Percentiles rank a stretch among this genome's conserved stretches.
Conservation (phyloP, 2,888 invertebrate species). For the Ichneumon xanthorius region DNA sequence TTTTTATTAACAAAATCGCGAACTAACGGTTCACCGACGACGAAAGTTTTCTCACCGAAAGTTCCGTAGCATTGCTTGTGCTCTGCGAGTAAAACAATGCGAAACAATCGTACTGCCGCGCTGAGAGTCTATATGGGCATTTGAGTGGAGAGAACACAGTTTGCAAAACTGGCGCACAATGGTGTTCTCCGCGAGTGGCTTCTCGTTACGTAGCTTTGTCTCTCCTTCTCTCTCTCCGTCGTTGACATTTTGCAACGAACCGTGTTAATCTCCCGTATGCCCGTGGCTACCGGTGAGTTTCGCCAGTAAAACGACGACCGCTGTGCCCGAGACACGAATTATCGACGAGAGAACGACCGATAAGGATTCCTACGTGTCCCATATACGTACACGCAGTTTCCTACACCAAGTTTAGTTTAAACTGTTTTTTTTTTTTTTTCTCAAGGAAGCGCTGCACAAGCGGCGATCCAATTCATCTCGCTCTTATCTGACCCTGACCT, state of each 20-base stretch:
- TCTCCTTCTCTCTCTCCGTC: neutral
- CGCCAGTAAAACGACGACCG: constrained; percentile 4
- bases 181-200: constrained; percentile 20
- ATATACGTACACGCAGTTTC: neutral
- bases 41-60: constrained; percentile 40
- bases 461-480: constrained; percentile 47
- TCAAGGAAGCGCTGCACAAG: constrained; percentile 33
- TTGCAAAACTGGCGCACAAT: constrained; percentile 20
- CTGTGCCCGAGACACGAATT: neutral
- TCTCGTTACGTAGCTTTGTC: constrained; percentile 17
- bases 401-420: constrained; percentile 3
- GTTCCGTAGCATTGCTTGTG: constrained; percentile 6
- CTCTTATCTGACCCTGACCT: constrained; percentile 60
- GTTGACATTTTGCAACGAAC: constrained; percentile 16
- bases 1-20: neutral
- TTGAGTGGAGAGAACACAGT: constrained; percentile 25
- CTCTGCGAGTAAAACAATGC: constrained; percentile 31
- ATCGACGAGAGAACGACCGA: constrained; percentile 13
- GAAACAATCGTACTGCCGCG: constrained; percentile 26
- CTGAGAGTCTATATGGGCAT: constrained; percentile 20
- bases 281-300: constrained; percentile 17
- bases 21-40: neutral
- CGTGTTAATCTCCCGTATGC: constrained; percentile 22
- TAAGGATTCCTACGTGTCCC: neutral
- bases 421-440: neutral